phyloP scores from a whole-genome alignment of 2,113 vertebrate species.

The Pelusios castaneus region DNA sequence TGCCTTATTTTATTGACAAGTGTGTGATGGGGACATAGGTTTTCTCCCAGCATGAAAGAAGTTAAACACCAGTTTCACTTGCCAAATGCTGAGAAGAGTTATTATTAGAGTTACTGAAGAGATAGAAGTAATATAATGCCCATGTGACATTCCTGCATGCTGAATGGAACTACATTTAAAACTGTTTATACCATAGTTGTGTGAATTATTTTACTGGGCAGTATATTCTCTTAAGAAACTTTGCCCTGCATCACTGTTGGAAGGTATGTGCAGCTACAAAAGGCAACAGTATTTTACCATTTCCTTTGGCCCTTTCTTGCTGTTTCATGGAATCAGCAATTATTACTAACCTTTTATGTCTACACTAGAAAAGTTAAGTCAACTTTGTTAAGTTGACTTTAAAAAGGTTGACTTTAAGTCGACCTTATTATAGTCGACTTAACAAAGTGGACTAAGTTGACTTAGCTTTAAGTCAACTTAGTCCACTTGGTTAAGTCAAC shows the following conservation, averaged over 20 bases:
- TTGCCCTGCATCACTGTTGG: background rate
- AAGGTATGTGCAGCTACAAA: background rate
- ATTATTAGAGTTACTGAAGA: background rate
- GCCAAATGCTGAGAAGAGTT: background rate
- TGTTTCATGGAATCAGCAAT: background rate
- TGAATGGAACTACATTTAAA: accelerated
- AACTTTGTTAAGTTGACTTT: too few relatives aligned
- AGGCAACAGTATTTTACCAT: background rate
- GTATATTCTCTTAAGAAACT: background rate
- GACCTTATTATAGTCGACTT: too few relatives aligned
- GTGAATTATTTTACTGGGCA: background rate
- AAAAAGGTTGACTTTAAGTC: too few relatives aligned
- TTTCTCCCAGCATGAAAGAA: background rate
- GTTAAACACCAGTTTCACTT: background rate
- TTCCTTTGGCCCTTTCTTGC: background rate
- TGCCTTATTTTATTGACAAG: background rate
- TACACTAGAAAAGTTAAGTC: too few relatives aligned
- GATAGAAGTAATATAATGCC: background rate
- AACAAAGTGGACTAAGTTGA: too few relatives aligned
- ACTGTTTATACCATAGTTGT: background rate
- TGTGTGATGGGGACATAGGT: background rate
- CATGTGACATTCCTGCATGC: background rate
- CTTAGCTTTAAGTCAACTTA: too few relatives aligned
- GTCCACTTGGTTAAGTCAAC: too few relatives aligned
- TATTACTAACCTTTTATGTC: background rate